These are phyloP conservation scores for Steinernema feltiae DNA, from an alignment of 1,140 invertebrate species.

Conservation along the genomic window DNA sequence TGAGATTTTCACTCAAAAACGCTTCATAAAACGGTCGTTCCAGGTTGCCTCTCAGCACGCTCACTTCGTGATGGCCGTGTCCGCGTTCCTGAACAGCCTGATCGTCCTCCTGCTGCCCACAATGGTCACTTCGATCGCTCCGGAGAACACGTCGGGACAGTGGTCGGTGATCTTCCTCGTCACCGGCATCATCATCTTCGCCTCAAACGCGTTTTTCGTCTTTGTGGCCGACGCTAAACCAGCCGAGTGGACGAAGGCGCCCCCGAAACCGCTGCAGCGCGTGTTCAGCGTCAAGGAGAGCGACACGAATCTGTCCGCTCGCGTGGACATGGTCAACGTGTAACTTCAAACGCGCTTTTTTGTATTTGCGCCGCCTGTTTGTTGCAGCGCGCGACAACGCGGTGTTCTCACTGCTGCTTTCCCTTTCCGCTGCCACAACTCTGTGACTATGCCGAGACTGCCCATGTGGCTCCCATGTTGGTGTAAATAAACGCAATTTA, in stretches of 20 bases:
- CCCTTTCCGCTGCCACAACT: too few relatives aligned
- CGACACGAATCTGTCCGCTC: background rate
- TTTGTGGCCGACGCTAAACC: background rate
- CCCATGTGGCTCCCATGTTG: too few relatives aligned
- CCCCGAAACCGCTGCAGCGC: background rate
- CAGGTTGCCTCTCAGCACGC: background rate
- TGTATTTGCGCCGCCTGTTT: too few relatives aligned
- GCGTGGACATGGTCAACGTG: background rate
- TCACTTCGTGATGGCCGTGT: background rate
- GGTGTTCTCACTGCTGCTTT: too few relatives aligned
- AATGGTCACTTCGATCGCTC: background rate
- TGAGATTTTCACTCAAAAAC: background rate
- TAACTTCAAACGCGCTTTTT: too few relatives aligned
- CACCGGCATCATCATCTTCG: constrained; percentile 14
- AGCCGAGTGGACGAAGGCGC: background rate
- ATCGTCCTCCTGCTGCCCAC: background rate
- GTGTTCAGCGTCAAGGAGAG: background rate
- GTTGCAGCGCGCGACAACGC: too few relatives aligned
- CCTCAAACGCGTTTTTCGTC: constrained; percentile 16
- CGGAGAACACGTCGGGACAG: background rate
- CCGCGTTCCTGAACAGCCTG: background rate
- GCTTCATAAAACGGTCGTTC: background rate
- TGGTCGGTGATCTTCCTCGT: constrained; percentile 4
- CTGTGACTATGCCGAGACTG: too few relatives aligned
- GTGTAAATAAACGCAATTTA: too few relatives aligned